These are phyloP conservation scores for Agrotis segetum DNA, from an alignment of 2,888 invertebrate genomes.

Conservation along the genomic window DNA sequence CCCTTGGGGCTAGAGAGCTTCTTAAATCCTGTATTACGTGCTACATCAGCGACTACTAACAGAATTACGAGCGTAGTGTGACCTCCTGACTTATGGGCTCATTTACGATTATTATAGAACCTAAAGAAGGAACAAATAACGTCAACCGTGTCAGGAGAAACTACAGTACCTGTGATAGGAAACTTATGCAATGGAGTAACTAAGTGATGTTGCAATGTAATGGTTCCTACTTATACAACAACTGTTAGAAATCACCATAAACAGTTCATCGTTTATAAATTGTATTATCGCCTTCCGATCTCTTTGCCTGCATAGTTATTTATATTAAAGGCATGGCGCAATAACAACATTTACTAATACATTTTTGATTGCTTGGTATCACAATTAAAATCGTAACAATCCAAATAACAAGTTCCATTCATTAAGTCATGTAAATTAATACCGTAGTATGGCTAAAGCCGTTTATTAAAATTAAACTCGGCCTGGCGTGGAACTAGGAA, in stretches of 20 bases:
- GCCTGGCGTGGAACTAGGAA: constrained; percentile 89
- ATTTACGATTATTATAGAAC: constrained; percentile 78
- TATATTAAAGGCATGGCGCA: constrained; percentile 31
- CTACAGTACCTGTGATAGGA: background rate
- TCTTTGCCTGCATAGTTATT: constrained; percentile 24
- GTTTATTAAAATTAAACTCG: constrained; percentile 90
- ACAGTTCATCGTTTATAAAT: constrained; percentile 3
- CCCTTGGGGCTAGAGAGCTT: constrained; percentile 75
- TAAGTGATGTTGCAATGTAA: constrained; percentile 1
- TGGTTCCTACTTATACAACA: constrained; percentile 4
- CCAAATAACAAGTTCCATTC: constrained; percentile 79
- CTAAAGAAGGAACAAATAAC: constrained; percentile 60
- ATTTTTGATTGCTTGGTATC: constrained; percentile 67
- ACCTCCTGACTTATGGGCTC: constrained; percentile 80
- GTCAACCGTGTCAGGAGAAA: constrained; percentile 13
- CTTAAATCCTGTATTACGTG: constrained; percentile 83
- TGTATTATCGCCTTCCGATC: constrained; percentile 28
- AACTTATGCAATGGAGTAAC: constrained; percentile 4
- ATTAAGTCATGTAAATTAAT: constrained; percentile 87
- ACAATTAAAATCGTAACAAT: constrained; percentile 73
- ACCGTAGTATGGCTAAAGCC: constrained; percentile 83
- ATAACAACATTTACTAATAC: constrained; percentile 60
- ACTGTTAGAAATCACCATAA: constrained; percentile 13
- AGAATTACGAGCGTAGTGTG: constrained; percentile 80
- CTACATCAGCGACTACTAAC: constrained; percentile 82